phyloP scores from a whole-genome alignment of 2,888 invertebrate species.

The Caenorhabditis sp. region DNA sequence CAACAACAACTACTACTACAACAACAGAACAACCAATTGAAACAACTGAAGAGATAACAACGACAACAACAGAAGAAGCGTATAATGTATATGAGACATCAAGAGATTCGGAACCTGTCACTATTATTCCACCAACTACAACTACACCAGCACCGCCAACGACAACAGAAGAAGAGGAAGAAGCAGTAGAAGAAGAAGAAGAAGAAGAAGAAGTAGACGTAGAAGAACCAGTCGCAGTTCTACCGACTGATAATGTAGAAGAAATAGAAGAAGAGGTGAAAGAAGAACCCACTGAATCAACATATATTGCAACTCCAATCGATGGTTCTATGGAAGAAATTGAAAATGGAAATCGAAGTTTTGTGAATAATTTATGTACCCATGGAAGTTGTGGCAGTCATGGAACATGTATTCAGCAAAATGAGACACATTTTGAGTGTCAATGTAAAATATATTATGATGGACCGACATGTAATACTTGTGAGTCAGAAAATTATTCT shows the following conservation, averaged over 20 bases:
- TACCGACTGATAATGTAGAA: conserved; percentile 23
- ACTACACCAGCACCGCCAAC: conserved; percentile 7
- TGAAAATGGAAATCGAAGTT: not conserved
- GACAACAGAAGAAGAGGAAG: too few relatives aligned
- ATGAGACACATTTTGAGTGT: conserved; percentile 64
- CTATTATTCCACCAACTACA: conserved; percentile 23
- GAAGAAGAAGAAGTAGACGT: not conserved
- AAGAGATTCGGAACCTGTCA: conserved; percentile 31
- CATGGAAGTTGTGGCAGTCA: conserved; percentile 44
- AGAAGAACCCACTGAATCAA: not conserved
- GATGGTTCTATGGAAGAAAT: not conserved
- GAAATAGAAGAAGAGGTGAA: conserved; percentile 20
- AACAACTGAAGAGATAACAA: conserved; percentile 6
- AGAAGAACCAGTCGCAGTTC: conserved; percentile 4
- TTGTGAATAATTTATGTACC: conserved; percentile 15
- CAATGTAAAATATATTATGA: conserved; percentile 66
- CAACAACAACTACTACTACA: not conserved
- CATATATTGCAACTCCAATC: not conserved
- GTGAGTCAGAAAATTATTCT: conserved; percentile 49
- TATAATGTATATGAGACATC: conserved; percentile 38
- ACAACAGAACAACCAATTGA: conserved; percentile 9
- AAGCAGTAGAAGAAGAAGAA: not conserved
- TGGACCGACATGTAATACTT: conserved; percentile 63
- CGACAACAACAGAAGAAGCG: conserved; percentile 18
- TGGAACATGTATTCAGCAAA: conserved; percentile 45